Percentiles rank a stretch among this genome's conserved stretches.
These are phyloP conservation scores for Albula goreensis DNA, from an alignment of 2,113 vertebrate genomes.

Conservation along the genomic window DNA sequence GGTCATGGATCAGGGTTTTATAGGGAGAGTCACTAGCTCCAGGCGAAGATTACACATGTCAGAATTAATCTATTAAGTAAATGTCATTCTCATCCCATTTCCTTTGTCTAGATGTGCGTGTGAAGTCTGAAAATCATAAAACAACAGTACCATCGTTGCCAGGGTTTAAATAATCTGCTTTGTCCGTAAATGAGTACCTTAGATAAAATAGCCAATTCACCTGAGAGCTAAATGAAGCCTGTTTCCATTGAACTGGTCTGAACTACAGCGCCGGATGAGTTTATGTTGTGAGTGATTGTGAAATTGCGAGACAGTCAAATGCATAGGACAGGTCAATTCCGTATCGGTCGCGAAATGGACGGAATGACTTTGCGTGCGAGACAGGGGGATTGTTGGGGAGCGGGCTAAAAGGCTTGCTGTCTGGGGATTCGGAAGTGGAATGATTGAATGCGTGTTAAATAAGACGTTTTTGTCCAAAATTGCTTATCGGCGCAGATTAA, in stretches of 20 bases:
- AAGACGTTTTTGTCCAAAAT: conserved; percentile 60
- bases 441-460: conserved; percentile 33
- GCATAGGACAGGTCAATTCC: conserved; percentile 28
- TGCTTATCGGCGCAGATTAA: conserved; percentile 64
- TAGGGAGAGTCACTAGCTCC: neutral
- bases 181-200: too few relatives aligned
- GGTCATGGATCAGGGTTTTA: neutral
- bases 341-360: neutral
- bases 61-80: neutral
- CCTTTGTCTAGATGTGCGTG: neutral
- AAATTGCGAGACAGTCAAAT: conserved; percentile 16
- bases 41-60: neutral
- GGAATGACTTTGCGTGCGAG: neutral
- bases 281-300: neutral
- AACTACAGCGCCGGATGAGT: too few relatives aligned
- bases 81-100: neutral
- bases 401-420: conserved; percentile 41
- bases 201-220: too few relatives aligned
- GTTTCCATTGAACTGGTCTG: too few relatives aligned
- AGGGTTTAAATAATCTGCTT: too few relatives aligned
- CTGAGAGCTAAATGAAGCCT: too few relatives aligned
- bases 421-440: conserved; percentile 10
- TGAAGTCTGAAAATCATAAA: too few relatives aligned
- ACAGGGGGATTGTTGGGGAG: conserved; percentile 9
- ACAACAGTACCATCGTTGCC: too few relatives aligned